Percentiles rank a stretch among this genome's conserved stretches.
Conservation (phyloP, 2,797 vertebrate genomes). For the Siniperca undulata region DNA sequence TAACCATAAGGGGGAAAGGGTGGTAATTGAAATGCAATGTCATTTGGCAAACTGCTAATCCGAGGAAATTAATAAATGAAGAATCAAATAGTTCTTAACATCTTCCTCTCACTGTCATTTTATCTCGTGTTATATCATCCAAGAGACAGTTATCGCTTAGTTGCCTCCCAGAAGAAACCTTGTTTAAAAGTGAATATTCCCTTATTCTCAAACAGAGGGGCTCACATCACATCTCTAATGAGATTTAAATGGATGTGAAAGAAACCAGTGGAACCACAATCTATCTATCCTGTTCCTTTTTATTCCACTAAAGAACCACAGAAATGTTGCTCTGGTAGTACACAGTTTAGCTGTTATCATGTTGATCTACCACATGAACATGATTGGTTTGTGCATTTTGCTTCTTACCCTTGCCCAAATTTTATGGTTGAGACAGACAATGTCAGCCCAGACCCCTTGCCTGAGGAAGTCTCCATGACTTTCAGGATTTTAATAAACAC, state of each 20-base stretch:
- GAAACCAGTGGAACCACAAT: constrained; percentile 32
- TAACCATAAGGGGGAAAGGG: constrained; percentile 26
- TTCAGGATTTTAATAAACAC: constrained; percentile 14
- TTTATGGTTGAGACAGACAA: constrained; percentile 12
- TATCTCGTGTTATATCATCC: constrained; percentile 46
- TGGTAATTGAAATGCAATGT: constrained; percentile 60
- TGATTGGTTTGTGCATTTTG: constrained; percentile 22
- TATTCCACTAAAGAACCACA: constrained; percentile 35
- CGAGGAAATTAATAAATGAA: constrained; percentile 52
- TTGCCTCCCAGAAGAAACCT: constrained; percentile 47
- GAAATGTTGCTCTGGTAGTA: constrained; percentile 14
- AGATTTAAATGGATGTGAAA: constrained; percentile 59
- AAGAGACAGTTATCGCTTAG: constrained; percentile 45
- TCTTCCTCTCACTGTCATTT: constrained; percentile 47
- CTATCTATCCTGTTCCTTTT: constrained; percentile 32
- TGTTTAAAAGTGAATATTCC: constrained; percentile 40
- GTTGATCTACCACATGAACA: constrained; percentile 7
- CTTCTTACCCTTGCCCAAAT: background rate
- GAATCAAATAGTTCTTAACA: constrained; percentile 57
- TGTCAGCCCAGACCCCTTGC: background rate
- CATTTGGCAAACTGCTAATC: constrained; percentile 67
- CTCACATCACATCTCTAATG: constrained; percentile 52
- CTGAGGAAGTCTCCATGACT: background rate
- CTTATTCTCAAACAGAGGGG: constrained; percentile 28
- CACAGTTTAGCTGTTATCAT: constrained; percentile 19